Evolutionary conservation across 1,140 invertebrate species (phyloP).

Genomic region (Panagrolaimus sp.): DNA sequence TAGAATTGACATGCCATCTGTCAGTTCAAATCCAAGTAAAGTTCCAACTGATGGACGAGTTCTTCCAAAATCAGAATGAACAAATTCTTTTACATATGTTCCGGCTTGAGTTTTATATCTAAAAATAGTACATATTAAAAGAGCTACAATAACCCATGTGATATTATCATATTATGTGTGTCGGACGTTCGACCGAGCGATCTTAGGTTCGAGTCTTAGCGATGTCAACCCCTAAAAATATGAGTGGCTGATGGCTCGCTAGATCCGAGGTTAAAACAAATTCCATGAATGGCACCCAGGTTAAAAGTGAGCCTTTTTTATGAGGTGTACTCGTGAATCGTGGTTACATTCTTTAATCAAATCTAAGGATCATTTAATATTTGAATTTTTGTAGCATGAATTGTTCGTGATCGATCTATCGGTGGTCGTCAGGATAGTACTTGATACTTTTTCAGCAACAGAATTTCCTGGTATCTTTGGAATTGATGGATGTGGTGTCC

Average conservation of each 20-base stretch:
- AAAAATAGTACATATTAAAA: too few relatives aligned
- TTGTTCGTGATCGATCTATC: slow-evolving; percentile 45
- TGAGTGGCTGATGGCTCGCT: too few relatives aligned
- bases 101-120: slow-evolving; percentile 17
- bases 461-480: slow-evolving; percentile 24
- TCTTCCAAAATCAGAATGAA: slow-evolving; percentile 63
- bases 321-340: too few relatives aligned
- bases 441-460: slow-evolving; percentile 33
- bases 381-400: slow-evolving; percentile 40
- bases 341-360: slow-evolving; percentile 23
- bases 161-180: too few relatives aligned
- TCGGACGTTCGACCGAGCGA: too few relatives aligned
- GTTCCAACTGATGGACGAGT: slow-evolving; percentile 60
- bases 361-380: slow-evolving; percentile 48
- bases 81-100: slow-evolving; percentile 60
- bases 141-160: too few relatives aligned
- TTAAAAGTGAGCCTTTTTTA: too few relatives aligned
- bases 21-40: slow-evolving; percentile 57
- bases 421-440: slow-evolving; percentile 53
- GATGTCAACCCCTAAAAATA: too few relatives aligned
- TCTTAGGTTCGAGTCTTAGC: too few relatives aligned
- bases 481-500: slow-evolving; percentile 39
- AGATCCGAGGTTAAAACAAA: too few relatives aligned
- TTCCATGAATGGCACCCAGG: too few relatives aligned
- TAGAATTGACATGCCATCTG: slow-evolving; percentile 60